Base-by-base conservation (phyloP, 2,797 vertebrate species). In the Nannoperca obscura region DNA sequence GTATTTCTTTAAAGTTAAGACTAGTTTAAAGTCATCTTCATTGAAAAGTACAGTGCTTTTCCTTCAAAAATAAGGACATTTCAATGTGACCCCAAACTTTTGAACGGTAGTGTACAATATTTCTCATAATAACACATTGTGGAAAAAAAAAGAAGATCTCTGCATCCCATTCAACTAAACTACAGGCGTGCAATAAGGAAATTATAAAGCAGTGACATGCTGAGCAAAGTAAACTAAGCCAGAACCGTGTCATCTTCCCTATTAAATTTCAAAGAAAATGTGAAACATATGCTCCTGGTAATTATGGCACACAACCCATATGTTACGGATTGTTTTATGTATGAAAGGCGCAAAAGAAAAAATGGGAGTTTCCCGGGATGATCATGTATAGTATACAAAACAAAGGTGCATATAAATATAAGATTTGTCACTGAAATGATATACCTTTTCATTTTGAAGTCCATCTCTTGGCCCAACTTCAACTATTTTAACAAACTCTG, bases 401-500 rank as follows among this genome's bases (percentile, higher is more conserved):
- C 61, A 71, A 78, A 24, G 15, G 7, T 30, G 12, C 38, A 32
- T 53, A 71, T 78, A 58, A 75, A 83, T 72, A 78, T 76, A 42
- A 72, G 59, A 63, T 82, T 42, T 6, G 7, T 78, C 14, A 65
- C 62, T 65, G 22, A 73, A 71, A 55, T 61, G 20, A 62, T 27
- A n/a, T 95, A 99, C 98, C 96, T 97, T 98, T 93, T 99, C 97
- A 94, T 99, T 99, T 92, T 99, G 98, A 85, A 99, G 95, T 81
- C 98, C 97, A 90, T 99, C 98, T 85, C 98, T 96, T 19, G 98
- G 98, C 67, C 97, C 98, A 83, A 99, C 98, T 96, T 99, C 97
- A 69, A 99, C 97, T 83, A 99, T 96, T 94, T 97, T 99, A 68
- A 99, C 94, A 92, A 95, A 96, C 42, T 96, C 89, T 76, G 97